These are phyloP conservation scores for Sinocyclocheilus anophthalmus DNA, from an alignment of 2,113 vertebrate genomes.

Conservation along the genomic window DNA sequence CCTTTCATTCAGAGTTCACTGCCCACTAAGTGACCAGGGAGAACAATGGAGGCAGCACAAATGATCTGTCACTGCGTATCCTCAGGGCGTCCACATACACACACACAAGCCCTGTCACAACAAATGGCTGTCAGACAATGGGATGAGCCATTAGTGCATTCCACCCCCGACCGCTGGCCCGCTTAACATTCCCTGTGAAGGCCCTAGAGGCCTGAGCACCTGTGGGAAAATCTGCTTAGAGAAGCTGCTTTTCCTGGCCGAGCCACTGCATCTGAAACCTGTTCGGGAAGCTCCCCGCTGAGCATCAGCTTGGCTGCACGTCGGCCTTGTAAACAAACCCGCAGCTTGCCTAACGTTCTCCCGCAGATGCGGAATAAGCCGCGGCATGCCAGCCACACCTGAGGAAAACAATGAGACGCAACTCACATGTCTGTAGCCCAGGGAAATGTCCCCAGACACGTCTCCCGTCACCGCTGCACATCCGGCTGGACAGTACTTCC, in stretches of 20 bases:
- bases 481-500: conserved; percentile 88
- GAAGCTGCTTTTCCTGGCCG: background rate
- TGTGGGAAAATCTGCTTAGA: conserved; percentile 42
- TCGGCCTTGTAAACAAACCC: background rate
- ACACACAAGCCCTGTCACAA: conserved; percentile 33
- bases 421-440: conserved; percentile 91
- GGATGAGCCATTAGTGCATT: conserved; percentile 26
- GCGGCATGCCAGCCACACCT: background rate
- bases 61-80: conserved; percentile 31
- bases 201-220: conserved; percentile 22
- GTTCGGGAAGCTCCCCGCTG: background rate
- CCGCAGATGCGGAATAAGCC: background rate
- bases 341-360: background rate
- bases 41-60: conserved; percentile 44
- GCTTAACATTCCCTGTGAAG: conserved; percentile 32
- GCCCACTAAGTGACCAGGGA: conserved; percentile 26
- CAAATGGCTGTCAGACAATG: conserved; percentile 38
- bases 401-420: conserved; percentile 30
- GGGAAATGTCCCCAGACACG: conserved; percentile 79
- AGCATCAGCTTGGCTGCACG: conserved; percentile 12
- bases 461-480: conserved; percentile 83
- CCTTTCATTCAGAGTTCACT: conserved; percentile 38
- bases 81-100: conserved; percentile 15
- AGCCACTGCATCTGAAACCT: background rate
- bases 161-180: conserved; percentile 38